phyloP scores from a whole-genome alignment of 2,888 invertebrate genomes.

The Coleophora deauratella region DNA sequence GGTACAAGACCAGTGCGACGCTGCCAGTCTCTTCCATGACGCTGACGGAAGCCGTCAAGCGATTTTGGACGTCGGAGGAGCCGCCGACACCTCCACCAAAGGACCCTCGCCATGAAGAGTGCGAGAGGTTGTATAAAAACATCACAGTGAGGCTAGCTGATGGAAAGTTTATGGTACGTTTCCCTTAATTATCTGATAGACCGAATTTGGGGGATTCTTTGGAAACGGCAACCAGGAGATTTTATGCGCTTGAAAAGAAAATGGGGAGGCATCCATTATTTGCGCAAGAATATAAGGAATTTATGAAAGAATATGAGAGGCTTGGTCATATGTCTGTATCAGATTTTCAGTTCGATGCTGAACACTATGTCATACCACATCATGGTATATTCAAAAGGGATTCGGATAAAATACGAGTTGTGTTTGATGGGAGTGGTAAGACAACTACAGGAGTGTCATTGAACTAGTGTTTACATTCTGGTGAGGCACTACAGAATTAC shows the following conservation, averaged over 20 bases:
- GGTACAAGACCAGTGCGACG: too few species aligned
- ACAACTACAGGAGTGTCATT: too few species aligned
- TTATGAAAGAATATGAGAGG: constrained; percentile 5
- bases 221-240: background rate
- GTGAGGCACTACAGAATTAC: too few species aligned
- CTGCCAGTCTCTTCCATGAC: too few species aligned
- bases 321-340: background rate
- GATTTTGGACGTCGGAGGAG: background rate
- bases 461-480: too few species aligned
- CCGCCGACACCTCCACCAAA: too few species aligned
- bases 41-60: background rate
- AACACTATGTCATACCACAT: too few species aligned
- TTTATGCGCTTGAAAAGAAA: background rate
- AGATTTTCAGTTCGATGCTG: too few species aligned
- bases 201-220: background rate
- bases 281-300: background rate
- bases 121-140: background rate
- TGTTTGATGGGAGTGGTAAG: too few species aligned
- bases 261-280: background rate
- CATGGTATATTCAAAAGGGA: too few species aligned
- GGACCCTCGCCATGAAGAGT: background rate
- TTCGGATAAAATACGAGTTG: too few species aligned
- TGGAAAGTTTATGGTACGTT: background rate
- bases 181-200: background rate
- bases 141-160: background rate